These are phyloP conservation scores for Crypturellus tataupa DNA, from an alignment of 2,797 vertebrate genomes.

Conservation along the genomic window DNA sequence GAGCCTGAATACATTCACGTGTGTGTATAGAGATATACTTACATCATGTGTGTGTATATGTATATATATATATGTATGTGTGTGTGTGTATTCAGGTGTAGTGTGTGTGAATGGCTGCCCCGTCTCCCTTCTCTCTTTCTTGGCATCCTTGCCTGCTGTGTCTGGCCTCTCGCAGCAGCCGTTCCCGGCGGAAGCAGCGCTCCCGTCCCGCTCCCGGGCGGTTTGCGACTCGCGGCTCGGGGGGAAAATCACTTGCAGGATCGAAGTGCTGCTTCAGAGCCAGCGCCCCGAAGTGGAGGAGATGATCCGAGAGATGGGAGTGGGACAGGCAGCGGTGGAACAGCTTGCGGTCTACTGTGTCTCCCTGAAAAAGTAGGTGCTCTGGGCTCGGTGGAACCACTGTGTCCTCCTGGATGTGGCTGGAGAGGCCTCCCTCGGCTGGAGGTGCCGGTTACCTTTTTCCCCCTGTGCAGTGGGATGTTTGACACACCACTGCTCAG, in stretches of 20 bases:
- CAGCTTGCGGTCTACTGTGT: conserved; percentile 96
- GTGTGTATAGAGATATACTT: too few relatives aligned
- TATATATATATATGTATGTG: too few relatives aligned
- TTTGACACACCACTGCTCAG: neutral
- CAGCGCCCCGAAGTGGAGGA: conserved; percentile 93
- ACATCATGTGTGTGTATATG: too few relatives aligned
- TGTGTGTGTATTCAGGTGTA: too few relatives aligned
- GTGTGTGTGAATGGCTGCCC: neutral
- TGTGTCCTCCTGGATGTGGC: neutral
- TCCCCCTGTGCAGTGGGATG: neutral
- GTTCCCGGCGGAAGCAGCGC: neutral
- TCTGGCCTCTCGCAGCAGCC: neutral
- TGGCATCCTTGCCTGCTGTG: neutral
- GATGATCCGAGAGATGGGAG: conserved; percentile 95
- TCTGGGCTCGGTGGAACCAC: neutral
- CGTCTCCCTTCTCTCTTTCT: neutral
- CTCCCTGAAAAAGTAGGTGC: conserved; percentile 94
- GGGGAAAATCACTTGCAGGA: conserved; percentile 76
- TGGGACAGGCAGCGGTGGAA: conserved; percentile 90
- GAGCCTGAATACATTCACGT: neutral
- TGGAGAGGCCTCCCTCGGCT: neutral
- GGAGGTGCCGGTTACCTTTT: too few relatives aligned
- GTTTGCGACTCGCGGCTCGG: neutral
- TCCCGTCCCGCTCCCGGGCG: neutral
- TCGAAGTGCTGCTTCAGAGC: conserved; percentile 90